These are phyloP conservation scores for Saccostrea echinata DNA, from an alignment of 1,140 invertebrate species.

Conservation along the genomic window DNA sequence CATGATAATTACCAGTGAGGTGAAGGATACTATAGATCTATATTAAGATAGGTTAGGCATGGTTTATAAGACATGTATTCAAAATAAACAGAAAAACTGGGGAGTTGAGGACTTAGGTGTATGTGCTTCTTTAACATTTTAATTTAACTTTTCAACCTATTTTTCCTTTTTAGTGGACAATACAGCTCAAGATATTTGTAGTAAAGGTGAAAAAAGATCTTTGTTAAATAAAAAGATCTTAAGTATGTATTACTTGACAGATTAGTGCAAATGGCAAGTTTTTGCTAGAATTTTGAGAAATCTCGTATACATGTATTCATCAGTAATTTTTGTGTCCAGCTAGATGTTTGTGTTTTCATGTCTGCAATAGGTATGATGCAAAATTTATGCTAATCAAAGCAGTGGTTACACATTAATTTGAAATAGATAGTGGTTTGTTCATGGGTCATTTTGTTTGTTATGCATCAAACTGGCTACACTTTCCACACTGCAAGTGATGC, in stretches of 20 bases:
- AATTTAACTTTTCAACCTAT: not conserved
- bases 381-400: too few relatives aligned
- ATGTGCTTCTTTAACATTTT: not conserved
- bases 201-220: constrained; percentile 14
- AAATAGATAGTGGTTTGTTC: too few relatives aligned
- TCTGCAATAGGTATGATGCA: not conserved
- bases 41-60: too few relatives aligned
- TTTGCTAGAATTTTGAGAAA: not conserved
- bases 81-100: not conserved
- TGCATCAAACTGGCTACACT: not conserved
- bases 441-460: not conserved
- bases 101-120: not conserved
- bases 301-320: not conserved
- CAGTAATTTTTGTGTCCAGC: not conserved
- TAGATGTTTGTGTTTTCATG: not conserved
- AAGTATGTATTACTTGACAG: not conserved
- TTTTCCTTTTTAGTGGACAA: not conserved
- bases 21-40: not conserved
- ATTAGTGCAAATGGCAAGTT: not conserved
- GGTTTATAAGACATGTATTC: too few relatives aligned
- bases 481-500: not conserved
- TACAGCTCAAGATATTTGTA: constrained; percentile 38
- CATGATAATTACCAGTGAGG: not conserved
- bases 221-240: too few relatives aligned
- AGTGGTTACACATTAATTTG: too few relatives aligned